These are phyloP conservation scores for Lycocerus yunnanus DNA, from an alignment of 2,888 invertebrate species.

Conservation along the genomic window DNA sequence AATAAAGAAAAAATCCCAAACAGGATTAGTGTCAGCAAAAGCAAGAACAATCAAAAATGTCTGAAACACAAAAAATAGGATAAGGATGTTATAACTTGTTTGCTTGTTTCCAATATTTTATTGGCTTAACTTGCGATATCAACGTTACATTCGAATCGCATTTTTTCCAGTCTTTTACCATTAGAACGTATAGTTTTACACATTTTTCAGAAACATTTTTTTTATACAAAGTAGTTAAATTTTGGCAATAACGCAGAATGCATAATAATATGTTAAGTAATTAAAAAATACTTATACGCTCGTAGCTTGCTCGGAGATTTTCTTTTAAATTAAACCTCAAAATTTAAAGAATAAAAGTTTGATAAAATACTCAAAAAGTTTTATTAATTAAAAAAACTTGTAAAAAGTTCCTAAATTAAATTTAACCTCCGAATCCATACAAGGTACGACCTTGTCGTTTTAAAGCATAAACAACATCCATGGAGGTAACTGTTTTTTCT, in stretches of 20 bases:
- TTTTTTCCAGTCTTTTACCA: neutral
- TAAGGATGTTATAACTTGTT: slow-evolving; percentile 44
- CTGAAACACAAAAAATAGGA: slow-evolving; percentile 28
- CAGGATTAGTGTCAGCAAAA: neutral
- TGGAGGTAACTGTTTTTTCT: slow-evolving; percentile 84
- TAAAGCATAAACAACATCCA: slow-evolving; percentile 87
- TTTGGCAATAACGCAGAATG: neutral
- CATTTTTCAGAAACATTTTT: neutral
- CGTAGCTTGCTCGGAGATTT: no score
- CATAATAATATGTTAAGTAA: no score
- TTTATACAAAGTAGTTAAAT: neutral
- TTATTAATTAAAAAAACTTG: neutral
- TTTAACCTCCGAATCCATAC: slow-evolving; percentile 53
- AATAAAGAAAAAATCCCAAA: neutral
- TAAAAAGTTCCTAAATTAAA: neutral
- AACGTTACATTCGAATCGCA: slow-evolving; percentile 16
- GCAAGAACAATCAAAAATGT: neutral
- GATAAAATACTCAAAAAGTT: neutral
- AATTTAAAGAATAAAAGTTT: neutral
- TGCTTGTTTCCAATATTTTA: slow-evolving; percentile 34
- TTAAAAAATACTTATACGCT: no score
- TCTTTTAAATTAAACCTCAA: no score
- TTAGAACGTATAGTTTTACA: neutral
- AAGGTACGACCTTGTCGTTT: slow-evolving; percentile 81
- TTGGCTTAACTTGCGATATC: slow-evolving; percentile 45